A percentile compares a stretch with the other conserved stretches of the same genome.
These are phyloP conservation scores for Tonatia bakeri DNA, from an alignment of 2,113 vertebrate species.

Conservation along the genomic window DNA sequence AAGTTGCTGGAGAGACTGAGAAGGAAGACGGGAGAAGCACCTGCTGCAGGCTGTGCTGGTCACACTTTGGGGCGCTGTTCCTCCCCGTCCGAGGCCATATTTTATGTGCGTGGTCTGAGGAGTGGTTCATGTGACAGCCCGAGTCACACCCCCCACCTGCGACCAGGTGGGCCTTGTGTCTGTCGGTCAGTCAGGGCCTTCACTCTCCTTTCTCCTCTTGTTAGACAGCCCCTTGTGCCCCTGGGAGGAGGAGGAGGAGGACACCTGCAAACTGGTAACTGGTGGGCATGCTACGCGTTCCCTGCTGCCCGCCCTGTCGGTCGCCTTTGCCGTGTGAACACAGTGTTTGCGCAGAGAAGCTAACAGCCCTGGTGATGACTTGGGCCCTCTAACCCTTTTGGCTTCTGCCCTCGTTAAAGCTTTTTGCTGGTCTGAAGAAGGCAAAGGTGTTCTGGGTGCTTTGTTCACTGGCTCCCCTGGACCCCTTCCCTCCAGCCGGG, in stretches of 20 bases:
- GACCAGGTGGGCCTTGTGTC: background rate
- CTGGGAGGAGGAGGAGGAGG: constrained; percentile 48
- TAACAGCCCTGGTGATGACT: background rate
- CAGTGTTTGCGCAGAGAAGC: background rate
- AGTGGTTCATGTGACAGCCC: background rate
- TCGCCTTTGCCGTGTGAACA: background rate
- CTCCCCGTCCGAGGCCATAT: background rate
- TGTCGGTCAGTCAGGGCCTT: background rate
- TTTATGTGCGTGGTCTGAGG: background rate
- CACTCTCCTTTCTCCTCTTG: constrained; percentile 54
- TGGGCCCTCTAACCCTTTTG: background rate
- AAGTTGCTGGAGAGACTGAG: background rate
- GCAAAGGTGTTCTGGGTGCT: background rate
- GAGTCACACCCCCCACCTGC: background rate
- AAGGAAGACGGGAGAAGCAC: background rate
- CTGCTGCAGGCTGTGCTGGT: background rate
- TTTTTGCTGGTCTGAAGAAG: background rate
- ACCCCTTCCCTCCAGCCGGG: background rate
- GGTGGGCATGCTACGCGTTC: constrained; percentile 19
- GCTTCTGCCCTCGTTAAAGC: background rate
- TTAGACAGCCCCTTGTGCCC: constrained; percentile 63
- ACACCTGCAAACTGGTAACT: constrained; percentile 66
- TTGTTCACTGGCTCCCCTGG: background rate
- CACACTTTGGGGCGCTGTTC: accelerated
- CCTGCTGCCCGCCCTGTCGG: background rate